Conservation (phyloP, 2,888 invertebrate species). For the Nemapogon koenigi region DNA sequence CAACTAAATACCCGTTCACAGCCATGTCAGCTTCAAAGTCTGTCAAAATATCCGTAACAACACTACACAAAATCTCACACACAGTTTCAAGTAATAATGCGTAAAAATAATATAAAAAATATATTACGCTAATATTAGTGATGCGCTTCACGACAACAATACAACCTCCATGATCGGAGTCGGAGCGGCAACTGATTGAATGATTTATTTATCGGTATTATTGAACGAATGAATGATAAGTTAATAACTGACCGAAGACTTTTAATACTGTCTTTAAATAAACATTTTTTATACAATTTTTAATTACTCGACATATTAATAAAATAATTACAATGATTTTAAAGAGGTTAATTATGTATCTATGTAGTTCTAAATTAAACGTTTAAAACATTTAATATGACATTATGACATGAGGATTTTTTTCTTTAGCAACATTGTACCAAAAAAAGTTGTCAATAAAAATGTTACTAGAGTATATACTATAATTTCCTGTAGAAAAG, state of each 20-base stretch:
- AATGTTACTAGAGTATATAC: too few species aligned
- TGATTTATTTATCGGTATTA: not conserved
- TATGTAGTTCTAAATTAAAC: too few species aligned
- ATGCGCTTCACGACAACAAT: constrained; percentile 2
- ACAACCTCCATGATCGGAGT: constrained; percentile 3
- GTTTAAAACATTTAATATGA: too few species aligned
- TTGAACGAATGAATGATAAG: not conserved
- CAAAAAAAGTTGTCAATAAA: too few species aligned
- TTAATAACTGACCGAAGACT: not conserved
- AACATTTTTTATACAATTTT: too few species aligned
- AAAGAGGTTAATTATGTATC: too few species aligned
- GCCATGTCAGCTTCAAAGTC: constrained; percentile 38
- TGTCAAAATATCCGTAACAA: constrained; percentile 23
- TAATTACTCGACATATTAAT: too few species aligned
- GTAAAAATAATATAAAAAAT: constrained; percentile 6
- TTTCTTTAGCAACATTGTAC: too few species aligned
- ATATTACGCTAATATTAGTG: constrained; percentile 3
- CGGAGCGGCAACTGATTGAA: not conserved
- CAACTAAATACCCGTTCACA: constrained; percentile 57
- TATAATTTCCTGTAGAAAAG: too few species aligned
- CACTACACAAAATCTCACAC: constrained; percentile 19
- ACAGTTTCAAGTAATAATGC: not conserved
- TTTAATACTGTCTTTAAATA: too few species aligned
- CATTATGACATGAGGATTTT: too few species aligned
- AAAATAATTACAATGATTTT: too few species aligned